These are phyloP conservation scores for Phrynocephalus versicolor DNA, from an alignment of 2,113 vertebrate genomes.

Conservation along the genomic window DNA sequence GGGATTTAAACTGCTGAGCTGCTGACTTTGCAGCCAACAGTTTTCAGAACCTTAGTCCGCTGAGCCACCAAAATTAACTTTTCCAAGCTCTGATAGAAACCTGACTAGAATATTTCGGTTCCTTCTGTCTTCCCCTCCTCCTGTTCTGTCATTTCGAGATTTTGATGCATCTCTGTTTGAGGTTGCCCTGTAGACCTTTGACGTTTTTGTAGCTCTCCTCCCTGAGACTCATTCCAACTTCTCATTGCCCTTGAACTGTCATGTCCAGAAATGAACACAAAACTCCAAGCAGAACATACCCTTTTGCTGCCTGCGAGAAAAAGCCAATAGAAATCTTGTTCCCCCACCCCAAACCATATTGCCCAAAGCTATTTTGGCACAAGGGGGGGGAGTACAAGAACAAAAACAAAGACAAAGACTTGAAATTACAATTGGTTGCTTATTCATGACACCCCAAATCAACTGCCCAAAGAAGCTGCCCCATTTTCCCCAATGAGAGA, in stretches of 20 bases:
- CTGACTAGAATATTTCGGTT: background rate
- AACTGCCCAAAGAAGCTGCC: too few relatives aligned
- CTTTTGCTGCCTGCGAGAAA: background rate
- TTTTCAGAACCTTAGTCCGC: too few relatives aligned
- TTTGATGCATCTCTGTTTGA: background rate
- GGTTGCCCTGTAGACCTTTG: background rate
- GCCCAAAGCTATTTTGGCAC: background rate
- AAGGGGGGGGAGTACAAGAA: background rate
- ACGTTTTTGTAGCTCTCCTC: background rate
- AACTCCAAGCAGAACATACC: background rate
- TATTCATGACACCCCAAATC: too few relatives aligned
- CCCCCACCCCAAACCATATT: background rate
- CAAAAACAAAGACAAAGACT: background rate
- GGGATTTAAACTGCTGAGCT: too few relatives aligned
- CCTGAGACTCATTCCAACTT: background rate
- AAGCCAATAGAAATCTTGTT: background rate
- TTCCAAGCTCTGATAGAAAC: background rate
- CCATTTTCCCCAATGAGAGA: background rate
- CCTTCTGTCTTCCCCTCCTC: too few relatives aligned
- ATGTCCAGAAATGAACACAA: background rate
- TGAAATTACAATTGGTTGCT: too few relatives aligned
- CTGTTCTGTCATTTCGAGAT: background rate
- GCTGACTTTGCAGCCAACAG: too few relatives aligned
- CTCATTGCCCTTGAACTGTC: background rate
- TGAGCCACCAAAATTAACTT: background rate